Conservation (phyloP, 2,797 vertebrate species). For the Cygnus olor region DNA sequence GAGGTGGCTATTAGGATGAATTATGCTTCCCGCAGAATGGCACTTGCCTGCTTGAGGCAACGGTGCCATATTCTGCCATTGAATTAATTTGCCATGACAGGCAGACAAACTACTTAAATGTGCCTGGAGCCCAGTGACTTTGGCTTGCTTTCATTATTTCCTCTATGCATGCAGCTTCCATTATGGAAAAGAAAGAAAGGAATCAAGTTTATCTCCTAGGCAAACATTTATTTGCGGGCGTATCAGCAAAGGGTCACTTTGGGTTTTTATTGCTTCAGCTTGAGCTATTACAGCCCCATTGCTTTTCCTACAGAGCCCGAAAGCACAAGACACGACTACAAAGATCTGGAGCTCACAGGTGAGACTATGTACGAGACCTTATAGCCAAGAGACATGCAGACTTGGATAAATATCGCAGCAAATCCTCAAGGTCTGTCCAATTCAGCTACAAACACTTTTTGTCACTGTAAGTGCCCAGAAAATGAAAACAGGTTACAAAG, state of each 20-base stretch:
- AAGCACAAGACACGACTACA: background rate
- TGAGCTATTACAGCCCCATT: background rate
- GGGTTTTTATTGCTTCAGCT: background rate
- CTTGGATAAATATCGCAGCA: background rate
- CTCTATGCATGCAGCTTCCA: background rate
- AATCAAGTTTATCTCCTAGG: background rate
- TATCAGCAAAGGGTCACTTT: background rate
- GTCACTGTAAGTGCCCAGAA: background rate
- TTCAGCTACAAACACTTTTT: background rate
- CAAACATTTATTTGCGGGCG: conserved; percentile 8
- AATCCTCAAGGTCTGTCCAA: background rate
- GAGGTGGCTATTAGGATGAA: conserved; percentile 11
- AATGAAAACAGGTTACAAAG: background rate
- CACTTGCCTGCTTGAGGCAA: conserved; percentile 3
- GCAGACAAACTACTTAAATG: background rate
- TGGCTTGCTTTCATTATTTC: background rate
- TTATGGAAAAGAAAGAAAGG: background rate
- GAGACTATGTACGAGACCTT: background rate
- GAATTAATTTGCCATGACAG: conserved; percentile 36
- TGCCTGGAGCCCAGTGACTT: background rate
- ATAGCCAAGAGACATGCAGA: background rate
- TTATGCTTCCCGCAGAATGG: background rate
- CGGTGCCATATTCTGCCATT: background rate
- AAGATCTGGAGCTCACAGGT: background rate
- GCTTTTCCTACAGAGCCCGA: background rate